Evolutionary conservation across 2,113 vertebrate species (phyloP).

Genomic region (Carlito syrichta): DNA sequence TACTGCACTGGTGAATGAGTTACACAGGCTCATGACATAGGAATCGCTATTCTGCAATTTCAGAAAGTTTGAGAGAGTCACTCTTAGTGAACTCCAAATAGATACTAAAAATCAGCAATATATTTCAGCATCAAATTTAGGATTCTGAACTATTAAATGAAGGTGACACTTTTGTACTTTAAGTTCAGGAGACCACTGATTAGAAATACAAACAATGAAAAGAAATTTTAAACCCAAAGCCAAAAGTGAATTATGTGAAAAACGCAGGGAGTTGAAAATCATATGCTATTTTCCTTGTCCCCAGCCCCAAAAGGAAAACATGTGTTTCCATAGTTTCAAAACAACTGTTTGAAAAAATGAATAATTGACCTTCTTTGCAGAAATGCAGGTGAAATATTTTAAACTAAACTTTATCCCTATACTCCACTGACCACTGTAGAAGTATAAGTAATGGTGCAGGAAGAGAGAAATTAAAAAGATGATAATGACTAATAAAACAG

Average conservation of each 20-base stretch:
- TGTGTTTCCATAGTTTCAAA: background rate
- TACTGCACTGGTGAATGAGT: background rate
- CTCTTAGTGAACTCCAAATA: background rate
- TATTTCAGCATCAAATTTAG: background rate
- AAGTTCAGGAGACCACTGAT: background rate
- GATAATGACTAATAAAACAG: background rate
- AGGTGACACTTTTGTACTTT: background rate
- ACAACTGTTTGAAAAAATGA: background rate
- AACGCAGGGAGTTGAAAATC: background rate
- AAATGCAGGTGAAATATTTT: background rate
- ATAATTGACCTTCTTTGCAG: background rate
- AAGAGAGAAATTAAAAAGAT: background rate
- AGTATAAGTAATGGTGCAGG: background rate
- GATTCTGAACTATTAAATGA: constrained; percentile 37
- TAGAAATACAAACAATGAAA: background rate
- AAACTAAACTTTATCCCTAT: background rate
- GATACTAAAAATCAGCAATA: constrained; percentile 23
- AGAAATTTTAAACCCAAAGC: background rate
- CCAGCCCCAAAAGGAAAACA: background rate
- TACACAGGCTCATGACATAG: background rate
- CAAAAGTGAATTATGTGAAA: background rate
- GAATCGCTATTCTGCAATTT: background rate
- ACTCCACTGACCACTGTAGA: background rate
- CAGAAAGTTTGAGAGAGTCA: background rate
- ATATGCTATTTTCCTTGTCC: background rate